Evolutionary conservation across 1,140 invertebrate species (phyloP).

Genomic region (Drosophila kikkawai): DNA sequence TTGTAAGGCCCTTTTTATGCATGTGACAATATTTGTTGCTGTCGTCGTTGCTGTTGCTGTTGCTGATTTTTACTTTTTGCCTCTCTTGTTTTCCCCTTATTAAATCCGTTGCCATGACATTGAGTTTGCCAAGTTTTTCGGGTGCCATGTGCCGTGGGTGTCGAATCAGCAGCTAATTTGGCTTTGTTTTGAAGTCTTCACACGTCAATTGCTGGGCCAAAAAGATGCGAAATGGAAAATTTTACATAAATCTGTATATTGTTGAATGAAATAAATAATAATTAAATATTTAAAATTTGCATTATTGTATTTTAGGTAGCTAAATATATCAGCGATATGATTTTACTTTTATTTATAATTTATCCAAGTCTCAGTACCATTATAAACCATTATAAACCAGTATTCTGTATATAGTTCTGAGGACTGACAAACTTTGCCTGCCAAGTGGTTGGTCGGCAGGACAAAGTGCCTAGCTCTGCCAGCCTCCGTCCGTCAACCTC

Average conservation of each 20-base stretch:
- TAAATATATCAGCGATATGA: background rate
- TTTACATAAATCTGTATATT: background rate
- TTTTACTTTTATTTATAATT: background rate
- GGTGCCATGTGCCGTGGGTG: conserved; percentile 33
- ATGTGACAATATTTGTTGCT: conserved; percentile 71
- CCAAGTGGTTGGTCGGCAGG: conserved; percentile 14
- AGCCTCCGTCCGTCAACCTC: background rate
- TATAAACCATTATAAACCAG: background rate
- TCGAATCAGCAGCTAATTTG: conserved; percentile 50
- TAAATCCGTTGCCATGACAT: conserved; percentile 74
- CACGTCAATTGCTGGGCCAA: conserved; percentile 37
- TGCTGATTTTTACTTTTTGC: conserved; percentile 37
- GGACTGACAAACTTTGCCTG: background rate
- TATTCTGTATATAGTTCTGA: background rate
- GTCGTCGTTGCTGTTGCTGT: conserved; percentile 13
- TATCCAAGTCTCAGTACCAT: too few relatives aligned
- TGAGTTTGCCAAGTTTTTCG: conserved; percentile 41
- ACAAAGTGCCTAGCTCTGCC: conserved; percentile 15
- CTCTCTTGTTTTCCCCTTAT: conserved; percentile 46
- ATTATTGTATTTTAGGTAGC: conserved; percentile 1
- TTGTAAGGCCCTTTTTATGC: conserved; percentile 72
- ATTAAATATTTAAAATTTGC: background rate
- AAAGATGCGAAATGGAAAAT: conserved; percentile 14
- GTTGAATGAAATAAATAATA: background rate
- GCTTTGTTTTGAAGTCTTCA: conserved; percentile 54